phyloP scores from a whole-genome alignment of 2,797 vertebrate species.

The Hippopotamyrus pictus region DNA sequence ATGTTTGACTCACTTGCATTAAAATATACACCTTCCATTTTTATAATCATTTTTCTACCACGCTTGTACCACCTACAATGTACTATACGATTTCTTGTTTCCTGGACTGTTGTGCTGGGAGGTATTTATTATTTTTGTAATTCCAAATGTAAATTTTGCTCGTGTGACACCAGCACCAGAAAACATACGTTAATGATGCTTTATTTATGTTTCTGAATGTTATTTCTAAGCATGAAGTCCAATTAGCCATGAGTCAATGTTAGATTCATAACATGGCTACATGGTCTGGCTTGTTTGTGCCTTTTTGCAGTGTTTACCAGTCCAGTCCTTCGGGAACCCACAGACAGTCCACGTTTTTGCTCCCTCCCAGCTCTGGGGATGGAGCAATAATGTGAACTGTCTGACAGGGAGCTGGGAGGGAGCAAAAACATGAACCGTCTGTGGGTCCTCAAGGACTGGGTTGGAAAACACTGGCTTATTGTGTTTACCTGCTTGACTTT shows the following conservation, averaged over 20 bases:
- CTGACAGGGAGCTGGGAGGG: not conserved
- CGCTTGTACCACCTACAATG: not conserved
- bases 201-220: not conserved
- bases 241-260: not conserved
- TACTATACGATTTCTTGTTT: not conserved
- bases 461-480: not conserved
- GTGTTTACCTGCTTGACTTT: not conserved
- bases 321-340: not conserved
- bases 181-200: not conserved
- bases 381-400: not conserved
- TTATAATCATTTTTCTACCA: not conserved
- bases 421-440: not conserved
- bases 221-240: not conserved
- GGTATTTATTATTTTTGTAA: not conserved
- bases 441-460: not conserved
- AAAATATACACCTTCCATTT: not conserved
- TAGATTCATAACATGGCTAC: not conserved
- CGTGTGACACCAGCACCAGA: not conserved
- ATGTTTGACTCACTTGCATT: not conserved
- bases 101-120: not conserved
- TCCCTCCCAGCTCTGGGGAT: not conserved
- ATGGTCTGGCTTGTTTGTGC: not conserved
- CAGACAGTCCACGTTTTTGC: not conserved
- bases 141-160: not conserved
- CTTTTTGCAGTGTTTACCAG: not conserved